Percentiles rank a stretch among this genome's conserved stretches.
These are phyloP conservation scores for Monochamus saltuarius DNA, from an alignment of 1,140 invertebrate genomes.

Conservation along the genomic window DNA sequence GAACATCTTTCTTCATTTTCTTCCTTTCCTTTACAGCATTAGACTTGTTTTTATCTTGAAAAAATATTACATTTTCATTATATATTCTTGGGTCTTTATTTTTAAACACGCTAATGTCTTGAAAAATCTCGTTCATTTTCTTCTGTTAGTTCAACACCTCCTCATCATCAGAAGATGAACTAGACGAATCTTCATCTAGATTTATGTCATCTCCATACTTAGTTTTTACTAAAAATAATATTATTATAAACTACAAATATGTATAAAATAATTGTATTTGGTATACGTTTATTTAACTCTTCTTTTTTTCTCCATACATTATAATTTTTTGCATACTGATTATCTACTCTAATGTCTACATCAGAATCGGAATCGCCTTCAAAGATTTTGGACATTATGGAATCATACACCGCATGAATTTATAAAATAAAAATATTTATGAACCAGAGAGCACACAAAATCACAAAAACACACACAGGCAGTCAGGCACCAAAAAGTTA, in stretches of 20 bases:
- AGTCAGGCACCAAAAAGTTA: no score
- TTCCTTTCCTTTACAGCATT: constrained; percentile 40
- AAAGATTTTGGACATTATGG: constrained; percentile 19
- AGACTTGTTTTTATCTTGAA: constrained; percentile 53
- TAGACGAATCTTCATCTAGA: constrained; percentile 43
- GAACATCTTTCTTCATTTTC: constrained; percentile 58
- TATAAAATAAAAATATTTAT: no score
- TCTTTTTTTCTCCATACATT: constrained; percentile 80
- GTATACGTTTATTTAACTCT: constrained; percentile 80
- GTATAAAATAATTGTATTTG: constrained; percentile 4
- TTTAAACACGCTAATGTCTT: constrained; percentile 83
- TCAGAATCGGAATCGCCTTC: constrained; percentile 14
- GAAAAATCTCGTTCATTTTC: constrained; percentile 81
- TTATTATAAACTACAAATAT: not conserved
- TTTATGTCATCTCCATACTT: constrained; percentile 64
- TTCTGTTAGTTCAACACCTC: constrained; percentile 60
- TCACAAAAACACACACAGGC: no score
- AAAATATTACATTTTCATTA: constrained; percentile 74
- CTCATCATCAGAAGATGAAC: constrained; percentile 58
- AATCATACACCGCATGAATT: no score
- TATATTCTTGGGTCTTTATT: constrained; percentile 87
- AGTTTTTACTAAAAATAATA: constrained; percentile 64
- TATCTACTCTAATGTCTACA: constrained; percentile 65
- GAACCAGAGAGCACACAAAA: no score
- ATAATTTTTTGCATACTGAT: constrained; percentile 80